A percentile compares a stretch with the other conserved stretches of the same genome.
Conservation (phyloP, 1,140 invertebrate species). For the Hypothenemus hampei region DNA sequence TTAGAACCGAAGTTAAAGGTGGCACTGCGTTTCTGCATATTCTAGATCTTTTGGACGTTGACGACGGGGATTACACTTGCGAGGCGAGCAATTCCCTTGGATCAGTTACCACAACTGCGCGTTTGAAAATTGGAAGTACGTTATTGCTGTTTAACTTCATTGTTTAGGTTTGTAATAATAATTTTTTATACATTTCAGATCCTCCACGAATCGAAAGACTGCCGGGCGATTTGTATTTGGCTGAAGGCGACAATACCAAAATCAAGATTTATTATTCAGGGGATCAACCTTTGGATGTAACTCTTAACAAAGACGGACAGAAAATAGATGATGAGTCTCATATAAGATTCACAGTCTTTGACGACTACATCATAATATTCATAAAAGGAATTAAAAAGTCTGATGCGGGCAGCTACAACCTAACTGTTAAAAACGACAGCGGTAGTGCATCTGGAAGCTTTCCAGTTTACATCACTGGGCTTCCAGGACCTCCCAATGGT, state of each 20-base stretch:
- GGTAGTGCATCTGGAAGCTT: slow-evolving; percentile 80
- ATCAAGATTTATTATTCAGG: slow-evolving; percentile 90
- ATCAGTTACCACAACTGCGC: slow-evolving; percentile 76
- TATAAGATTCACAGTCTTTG: slow-evolving; percentile 90
- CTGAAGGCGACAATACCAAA: slow-evolving; percentile 92
- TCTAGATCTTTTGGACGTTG: slow-evolving; percentile 82
- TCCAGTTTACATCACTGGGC: slow-evolving; percentile 81
- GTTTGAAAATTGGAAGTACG: slow-evolving; percentile 83
- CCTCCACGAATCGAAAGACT: slow-evolving; percentile 92
- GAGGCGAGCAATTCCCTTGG: slow-evolving; percentile 92
- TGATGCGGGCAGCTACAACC: slow-evolving; percentile 80
- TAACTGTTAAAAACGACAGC: slow-evolving; percentile 88
- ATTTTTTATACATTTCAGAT: slow-evolving; percentile 49
- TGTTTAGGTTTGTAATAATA: too few relatives aligned
- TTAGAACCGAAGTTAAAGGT: slow-evolving; percentile 69
- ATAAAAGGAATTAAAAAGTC: slow-evolving; percentile 81
- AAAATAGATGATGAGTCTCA: slow-evolving; percentile 70
- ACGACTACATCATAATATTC: slow-evolving; percentile 92
- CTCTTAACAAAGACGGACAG: slow-evolving; percentile 75
- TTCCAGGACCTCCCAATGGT: slow-evolving; percentile 89
- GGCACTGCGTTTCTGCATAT: slow-evolving; percentile 85
- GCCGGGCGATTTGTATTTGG: slow-evolving; percentile 81
- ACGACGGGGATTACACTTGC: slow-evolving; percentile 95
- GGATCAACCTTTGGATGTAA: slow-evolving; percentile 87
- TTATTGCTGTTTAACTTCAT: too few relatives aligned